Conservation (phyloP, 2,797 vertebrate genomes). For the Danio tinwini region DNA sequence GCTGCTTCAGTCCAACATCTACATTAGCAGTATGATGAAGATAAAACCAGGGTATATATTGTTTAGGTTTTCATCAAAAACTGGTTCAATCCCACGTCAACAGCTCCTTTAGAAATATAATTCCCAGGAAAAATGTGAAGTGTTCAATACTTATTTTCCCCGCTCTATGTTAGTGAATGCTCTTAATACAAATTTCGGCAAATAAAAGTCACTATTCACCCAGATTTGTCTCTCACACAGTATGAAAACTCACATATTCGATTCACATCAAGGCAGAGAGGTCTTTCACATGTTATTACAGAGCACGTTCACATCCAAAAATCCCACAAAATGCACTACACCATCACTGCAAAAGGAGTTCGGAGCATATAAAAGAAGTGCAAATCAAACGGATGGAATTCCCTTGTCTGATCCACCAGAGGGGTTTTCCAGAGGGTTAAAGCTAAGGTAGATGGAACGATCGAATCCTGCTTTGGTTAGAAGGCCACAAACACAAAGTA, state of each 20-base stretch:
- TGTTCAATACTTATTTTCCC: too few species aligned
- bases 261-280: conserved; percentile 18
- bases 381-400: conserved; percentile 22
- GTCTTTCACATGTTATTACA: not conserved
- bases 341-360: conserved; percentile 10
- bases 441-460: conserved; percentile 3
- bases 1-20: too few species aligned
- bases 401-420: conserved; percentile 17
- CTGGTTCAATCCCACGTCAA: too few species aligned
- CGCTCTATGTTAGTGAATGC: too few species aligned
- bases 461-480: conserved; percentile 9
- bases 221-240: not conserved
- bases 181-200: not conserved
- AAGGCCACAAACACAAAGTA: conserved; percentile 45
- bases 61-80: too few species aligned
- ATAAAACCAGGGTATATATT: too few species aligned
- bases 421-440: conserved; percentile 10
- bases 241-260: not conserved
- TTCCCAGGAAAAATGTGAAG: too few species aligned
- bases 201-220: not conserved
- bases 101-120: too few species aligned
- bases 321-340: conserved; percentile 13
- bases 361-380: conserved; percentile 12
- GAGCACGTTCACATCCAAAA: not conserved
- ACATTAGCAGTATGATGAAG: too few species aligned